Conservation (phyloP, 2,888 invertebrate species). For the Eilema caniola region DNA sequence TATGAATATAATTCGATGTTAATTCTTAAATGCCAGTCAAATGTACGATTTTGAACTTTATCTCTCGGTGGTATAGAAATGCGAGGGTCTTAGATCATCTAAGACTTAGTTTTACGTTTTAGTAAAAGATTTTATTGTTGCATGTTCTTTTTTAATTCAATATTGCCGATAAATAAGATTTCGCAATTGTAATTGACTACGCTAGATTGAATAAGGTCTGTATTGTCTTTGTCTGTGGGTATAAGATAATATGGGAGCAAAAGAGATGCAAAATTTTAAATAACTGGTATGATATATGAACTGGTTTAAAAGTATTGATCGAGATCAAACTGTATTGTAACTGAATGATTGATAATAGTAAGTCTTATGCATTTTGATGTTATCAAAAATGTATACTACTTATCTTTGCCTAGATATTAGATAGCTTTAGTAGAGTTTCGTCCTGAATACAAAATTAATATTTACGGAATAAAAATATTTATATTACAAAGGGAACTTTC, state of each 20-base stretch:
- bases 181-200: background rate
- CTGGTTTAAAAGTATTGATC: background rate
- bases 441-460: conserved; percentile 24
- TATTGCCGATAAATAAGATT: conserved; percentile 10
- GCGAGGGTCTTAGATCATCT: conserved; percentile 8
- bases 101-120: conserved; percentile 17
- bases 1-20: conserved; percentile 12
- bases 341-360: background rate
- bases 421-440: conserved; percentile 16
- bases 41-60: conserved; percentile 28
- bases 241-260: conserved; percentile 15
- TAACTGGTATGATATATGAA: conserved; percentile 1
- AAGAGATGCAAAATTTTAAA: conserved; percentile 17
- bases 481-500: conserved; percentile 19
- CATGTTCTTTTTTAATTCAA: conserved; percentile 1
- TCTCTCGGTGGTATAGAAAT: conserved; percentile 12
- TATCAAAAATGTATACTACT: background rate
- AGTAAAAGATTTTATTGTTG: conserved; percentile 7
- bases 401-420: too few species aligned
- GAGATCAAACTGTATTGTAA: background rate
- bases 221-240: conserved; percentile 17
- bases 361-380: background rate
- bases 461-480: conserved; percentile 48
- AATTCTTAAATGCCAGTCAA: background rate
- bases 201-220: conserved; percentile 5